These are phyloP conservation scores for Acronicta leporina DNA, from an alignment of 2,888 invertebrate genomes.

Conservation along the genomic window DNA sequence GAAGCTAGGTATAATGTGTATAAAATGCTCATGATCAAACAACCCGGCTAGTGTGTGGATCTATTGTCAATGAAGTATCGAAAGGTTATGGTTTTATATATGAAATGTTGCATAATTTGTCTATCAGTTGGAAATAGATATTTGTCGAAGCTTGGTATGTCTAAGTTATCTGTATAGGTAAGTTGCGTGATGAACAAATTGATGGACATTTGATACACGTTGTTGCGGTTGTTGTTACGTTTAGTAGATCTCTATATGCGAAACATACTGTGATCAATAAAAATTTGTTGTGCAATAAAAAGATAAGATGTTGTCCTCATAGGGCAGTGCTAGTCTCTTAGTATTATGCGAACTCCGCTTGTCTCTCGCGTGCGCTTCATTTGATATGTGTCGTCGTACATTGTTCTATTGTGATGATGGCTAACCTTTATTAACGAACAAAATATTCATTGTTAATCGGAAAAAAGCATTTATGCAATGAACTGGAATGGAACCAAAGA, in stretches of 20 bases:
- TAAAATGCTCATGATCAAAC: constrained; percentile 60
- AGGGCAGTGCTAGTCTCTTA: constrained; percentile 71
- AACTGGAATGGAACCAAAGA: constrained; percentile 85
- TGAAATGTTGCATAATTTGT: constrained; percentile 40
- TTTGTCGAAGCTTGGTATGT: too few species aligned
- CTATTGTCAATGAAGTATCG: constrained; percentile 49
- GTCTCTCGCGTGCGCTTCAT: constrained; percentile 59
- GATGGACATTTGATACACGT: constrained; percentile 54
- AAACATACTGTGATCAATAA: constrained; percentile 79
- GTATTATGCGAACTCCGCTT: constrained; percentile 59
- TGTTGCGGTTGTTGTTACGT: constrained; percentile 58
- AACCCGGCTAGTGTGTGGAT: constrained; percentile 51
- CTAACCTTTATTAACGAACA: constrained; percentile 65
- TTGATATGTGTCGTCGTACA: constrained; percentile 68
- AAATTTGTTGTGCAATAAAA: constrained; percentile 81
- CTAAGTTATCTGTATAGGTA: constrained; percentile 49
- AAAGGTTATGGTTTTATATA: constrained; percentile 30
- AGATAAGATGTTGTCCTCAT: constrained; percentile 61
- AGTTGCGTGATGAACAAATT: constrained; percentile 44
- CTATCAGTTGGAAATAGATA: constrained; percentile 42
- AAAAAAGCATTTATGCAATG: constrained; percentile 75
- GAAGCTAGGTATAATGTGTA: constrained; percentile 66
- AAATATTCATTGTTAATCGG: constrained; percentile 66
- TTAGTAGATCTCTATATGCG: constrained; percentile 76
- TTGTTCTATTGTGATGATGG: constrained; percentile 51